A percentile compares a stretch with the other conserved stretches of the same genome.
Evolutionary conservation across 2,113 vertebrate species (phyloP).

Genomic region (Cettia cetti): DNA sequence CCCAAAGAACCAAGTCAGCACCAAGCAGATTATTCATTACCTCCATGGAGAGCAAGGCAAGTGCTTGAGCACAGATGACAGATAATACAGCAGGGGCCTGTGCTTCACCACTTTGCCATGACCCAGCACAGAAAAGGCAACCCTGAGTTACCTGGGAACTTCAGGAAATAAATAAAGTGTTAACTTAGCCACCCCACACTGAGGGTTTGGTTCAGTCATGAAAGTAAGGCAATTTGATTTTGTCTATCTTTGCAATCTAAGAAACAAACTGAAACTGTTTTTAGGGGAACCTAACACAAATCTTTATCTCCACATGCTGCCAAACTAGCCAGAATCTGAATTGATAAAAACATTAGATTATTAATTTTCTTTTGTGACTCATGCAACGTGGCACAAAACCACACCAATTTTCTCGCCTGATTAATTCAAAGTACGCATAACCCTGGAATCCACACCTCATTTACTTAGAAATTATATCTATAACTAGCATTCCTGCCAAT

Average conservation of each 20-base stretch:
- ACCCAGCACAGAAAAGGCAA: not conserved
- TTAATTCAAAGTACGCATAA: not conserved
- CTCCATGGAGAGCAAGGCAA: not conserved
- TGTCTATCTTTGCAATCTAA: not conserved
- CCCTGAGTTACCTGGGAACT: not conserved
- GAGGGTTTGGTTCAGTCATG: not conserved
- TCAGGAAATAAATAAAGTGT: not conserved
- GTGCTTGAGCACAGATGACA: not conserved
- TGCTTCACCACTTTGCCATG: not conserved
- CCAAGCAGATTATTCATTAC: not conserved
- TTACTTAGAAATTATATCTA: not conserved
- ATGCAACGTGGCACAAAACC: not conserved
- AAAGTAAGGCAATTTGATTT: not conserved
- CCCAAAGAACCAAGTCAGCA: conserved; percentile 28
- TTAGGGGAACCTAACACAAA: not conserved
- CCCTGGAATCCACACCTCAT: not conserved
- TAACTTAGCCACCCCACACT: not conserved
- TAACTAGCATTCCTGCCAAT: not conserved
- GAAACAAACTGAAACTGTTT: not conserved
- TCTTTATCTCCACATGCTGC: not conserved
- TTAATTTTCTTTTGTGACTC: not conserved
- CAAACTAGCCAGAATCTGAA: not conserved
- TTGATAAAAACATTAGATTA: not conserved
- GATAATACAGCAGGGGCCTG: not conserved
- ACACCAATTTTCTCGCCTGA: not conserved